Conservation (phyloP, 2,888 invertebrate genomes). For the Athalia circularis region DNA sequence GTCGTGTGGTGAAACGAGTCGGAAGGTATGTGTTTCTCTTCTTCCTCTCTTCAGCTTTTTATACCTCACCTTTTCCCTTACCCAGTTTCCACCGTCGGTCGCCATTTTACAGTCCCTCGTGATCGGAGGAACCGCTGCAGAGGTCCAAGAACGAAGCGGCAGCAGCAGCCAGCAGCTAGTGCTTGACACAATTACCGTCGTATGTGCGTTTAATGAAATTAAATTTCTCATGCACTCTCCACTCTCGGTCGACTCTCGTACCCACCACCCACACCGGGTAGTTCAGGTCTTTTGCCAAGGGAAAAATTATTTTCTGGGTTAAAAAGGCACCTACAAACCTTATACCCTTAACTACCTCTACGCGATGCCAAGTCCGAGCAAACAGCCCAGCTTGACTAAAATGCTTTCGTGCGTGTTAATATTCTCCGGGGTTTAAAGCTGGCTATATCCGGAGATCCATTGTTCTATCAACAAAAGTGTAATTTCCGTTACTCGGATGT, state of each 20-base stretch:
- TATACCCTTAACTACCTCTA: too few species aligned
- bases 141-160: slow-evolving; percentile 13
- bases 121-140: neutral
- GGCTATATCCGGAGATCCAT: too few species aligned
- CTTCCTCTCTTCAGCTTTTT: neutral
- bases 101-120: too few species aligned
- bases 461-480: too few species aligned
- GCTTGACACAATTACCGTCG: slow-evolving; percentile 18
- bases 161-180: neutral
- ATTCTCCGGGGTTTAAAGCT: too few species aligned
- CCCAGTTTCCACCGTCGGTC: neutral
- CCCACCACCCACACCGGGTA: neutral
- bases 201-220: slow-evolving; percentile 22
- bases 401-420: too few species aligned
- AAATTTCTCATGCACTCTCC: neutral
- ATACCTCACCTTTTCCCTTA: neutral
- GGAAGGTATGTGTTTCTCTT: neutral
- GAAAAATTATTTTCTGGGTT: slow-evolving; percentile 9
- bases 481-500: too few species aligned
- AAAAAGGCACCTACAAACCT: neutral
- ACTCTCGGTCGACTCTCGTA: neutral
- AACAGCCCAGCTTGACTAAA: too few species aligned
- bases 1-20: slow-evolving; percentile 33
- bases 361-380: too few species aligned
- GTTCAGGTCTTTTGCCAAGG: neutral